Evolutionary conservation across 2,888 invertebrate species (phyloP).

Genomic region (Stenodema calcarata): DNA sequence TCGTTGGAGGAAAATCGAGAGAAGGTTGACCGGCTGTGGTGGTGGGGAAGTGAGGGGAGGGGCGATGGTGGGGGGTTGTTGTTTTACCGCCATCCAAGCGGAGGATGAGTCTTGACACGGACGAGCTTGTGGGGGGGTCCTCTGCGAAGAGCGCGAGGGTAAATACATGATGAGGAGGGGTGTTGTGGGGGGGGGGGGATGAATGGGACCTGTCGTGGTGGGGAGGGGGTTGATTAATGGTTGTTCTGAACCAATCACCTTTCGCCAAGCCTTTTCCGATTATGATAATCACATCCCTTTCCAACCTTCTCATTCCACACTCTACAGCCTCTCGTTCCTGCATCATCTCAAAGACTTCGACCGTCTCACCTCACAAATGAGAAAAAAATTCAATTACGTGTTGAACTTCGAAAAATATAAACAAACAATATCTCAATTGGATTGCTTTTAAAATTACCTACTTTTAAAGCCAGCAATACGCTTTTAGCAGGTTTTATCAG

Average conservation of each 20-base stretch:
- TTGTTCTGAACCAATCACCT: conserved; percentile 47
- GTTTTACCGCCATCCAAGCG: conserved; percentile 10
- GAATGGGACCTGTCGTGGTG: background rate
- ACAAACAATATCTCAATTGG: no score
- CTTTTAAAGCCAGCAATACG: no score
- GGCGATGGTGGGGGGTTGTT: background rate
- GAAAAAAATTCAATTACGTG: no score
- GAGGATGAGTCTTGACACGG: background rate
- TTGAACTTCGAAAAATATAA: background rate
- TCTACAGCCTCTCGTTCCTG: background rate
- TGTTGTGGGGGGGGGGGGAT: background rate
- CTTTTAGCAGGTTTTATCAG: no score
- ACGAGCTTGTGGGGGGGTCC: background rate
- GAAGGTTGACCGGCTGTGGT: background rate
- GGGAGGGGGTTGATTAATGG: conserved; percentile 31
- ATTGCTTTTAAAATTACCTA: no score
- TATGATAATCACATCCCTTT: conserved; percentile 24
- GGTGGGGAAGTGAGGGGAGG: background rate
- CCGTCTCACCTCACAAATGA: background rate
- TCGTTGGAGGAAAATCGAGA: background rate
- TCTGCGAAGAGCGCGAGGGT: background rate
- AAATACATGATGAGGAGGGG: background rate
- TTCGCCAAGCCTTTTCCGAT: conserved; percentile 22
- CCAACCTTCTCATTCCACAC: background rate
- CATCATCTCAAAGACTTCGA: background rate